phyloP scores from a whole-genome alignment of 1,140 invertebrate genomes.

The Drosophila baimaii region DNA sequence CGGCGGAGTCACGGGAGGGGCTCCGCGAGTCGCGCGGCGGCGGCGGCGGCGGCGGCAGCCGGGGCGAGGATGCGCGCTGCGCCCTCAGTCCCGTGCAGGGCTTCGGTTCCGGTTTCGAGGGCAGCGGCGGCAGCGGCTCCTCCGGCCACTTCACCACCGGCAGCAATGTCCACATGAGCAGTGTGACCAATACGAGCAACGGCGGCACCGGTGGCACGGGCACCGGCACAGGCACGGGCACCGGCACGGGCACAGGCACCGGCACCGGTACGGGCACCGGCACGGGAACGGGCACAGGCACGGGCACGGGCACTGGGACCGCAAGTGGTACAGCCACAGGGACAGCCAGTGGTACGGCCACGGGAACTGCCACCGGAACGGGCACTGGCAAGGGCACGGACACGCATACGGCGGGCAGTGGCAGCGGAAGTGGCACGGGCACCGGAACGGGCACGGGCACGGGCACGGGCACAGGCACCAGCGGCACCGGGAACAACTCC shows the following conservation, averaged over 20 bases:
- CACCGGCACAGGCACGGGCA: slow-evolving; percentile 33
- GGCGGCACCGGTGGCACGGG: slow-evolving; percentile 65
- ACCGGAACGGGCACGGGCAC: neutral
- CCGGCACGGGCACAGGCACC: neutral
- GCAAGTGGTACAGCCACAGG: slow-evolving; percentile 5
- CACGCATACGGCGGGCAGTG: neutral
- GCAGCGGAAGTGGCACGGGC: neutral
- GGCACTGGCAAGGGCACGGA: neutral
- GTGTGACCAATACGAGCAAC: slow-evolving; percentile 79
- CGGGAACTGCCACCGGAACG: neutral
- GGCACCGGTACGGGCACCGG: slow-evolving; percentile 82
- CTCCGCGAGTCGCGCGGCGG: slow-evolving; percentile 60
- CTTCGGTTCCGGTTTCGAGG: slow-evolving; percentile 74
- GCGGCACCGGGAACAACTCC: neutral
- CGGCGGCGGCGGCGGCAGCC: slow-evolving; percentile 35
- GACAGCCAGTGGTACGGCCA: slow-evolving; percentile 4
- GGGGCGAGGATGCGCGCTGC: slow-evolving; percentile 58
- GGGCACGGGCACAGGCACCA: neutral
- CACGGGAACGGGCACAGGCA: accelerated
- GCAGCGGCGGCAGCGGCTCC: slow-evolving; percentile 86
- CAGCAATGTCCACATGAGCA: slow-evolving; percentile 85
- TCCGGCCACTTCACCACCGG: slow-evolving; percentile 86
- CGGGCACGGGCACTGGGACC: neutral
- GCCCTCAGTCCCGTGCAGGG: slow-evolving; percentile 72
- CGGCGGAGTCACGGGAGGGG: slow-evolving; percentile 40